Conservation (phyloP, 2,888 invertebrate genomes). For the Anorthoa munda region DNA sequence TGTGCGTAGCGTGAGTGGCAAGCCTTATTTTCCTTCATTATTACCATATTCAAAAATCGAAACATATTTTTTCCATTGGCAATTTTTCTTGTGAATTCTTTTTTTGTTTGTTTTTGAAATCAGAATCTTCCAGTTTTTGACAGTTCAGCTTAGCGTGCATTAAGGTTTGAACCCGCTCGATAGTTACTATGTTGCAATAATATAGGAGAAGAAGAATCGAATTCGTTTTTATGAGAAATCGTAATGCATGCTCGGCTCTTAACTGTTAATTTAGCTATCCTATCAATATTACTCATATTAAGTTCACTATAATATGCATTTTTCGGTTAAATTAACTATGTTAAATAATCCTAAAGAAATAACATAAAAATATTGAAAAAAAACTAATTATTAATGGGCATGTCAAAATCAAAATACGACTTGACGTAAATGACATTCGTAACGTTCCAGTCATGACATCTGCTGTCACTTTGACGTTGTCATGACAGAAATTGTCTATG, state of each 20-base stretch:
- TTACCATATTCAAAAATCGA: conserved; percentile 24
- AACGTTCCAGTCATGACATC: conserved; percentile 50
- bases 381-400: background rate
- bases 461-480: conserved; percentile 52
- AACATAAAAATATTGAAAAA: conserved; percentile 15
- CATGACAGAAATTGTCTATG: conserved; percentile 48
- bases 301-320: conserved; percentile 28
- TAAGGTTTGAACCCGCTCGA: conserved; percentile 12
- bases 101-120: conserved; percentile 18
- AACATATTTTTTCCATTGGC: conserved; percentile 20
- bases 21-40: conserved; percentile 48
- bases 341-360: conserved; percentile 11
- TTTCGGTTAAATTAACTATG: conserved; percentile 30
- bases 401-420: conserved; percentile 25
- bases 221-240: conserved; percentile 36
- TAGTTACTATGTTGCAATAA: conserved; percentile 34
- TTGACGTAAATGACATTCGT: conserved; percentile 42
- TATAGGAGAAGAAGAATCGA: conserved; percentile 45
- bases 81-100: conserved; percentile 1
- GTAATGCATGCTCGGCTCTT: conserved; percentile 37
- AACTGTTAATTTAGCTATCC: conserved; percentile 13
- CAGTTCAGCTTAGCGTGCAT: conserved; percentile 28
- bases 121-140: conserved; percentile 45
- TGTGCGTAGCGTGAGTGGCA: conserved; percentile 66
- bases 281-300: conserved; percentile 32